Percentiles rank a stretch among this genome's conserved stretches.
These are phyloP conservation scores for Triplophysa siluroides DNA, from an alignment of 2,113 vertebrate species.

Conservation along the genomic window DNA sequence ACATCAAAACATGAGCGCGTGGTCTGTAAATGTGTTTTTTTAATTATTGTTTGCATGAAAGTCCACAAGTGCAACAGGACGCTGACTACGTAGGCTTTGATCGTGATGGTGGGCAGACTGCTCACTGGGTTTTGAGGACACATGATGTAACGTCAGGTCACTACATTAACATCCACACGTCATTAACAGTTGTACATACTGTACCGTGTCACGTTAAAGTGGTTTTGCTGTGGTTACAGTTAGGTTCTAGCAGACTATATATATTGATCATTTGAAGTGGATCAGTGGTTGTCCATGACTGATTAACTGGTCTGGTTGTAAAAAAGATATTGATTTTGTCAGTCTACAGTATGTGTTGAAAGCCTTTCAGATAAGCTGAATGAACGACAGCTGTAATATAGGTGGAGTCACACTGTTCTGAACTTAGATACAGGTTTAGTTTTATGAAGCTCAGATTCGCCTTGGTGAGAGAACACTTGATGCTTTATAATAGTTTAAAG, in stretches of 20 bases:
- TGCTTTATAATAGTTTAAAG: too few species aligned
- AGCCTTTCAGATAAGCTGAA: not conserved
- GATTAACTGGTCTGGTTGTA: constrained; percentile 13
- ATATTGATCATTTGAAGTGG: not conserved
- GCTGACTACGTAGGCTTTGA: too few species aligned
- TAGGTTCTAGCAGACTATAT: not conserved
- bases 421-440: not conserved
- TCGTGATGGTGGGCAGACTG: too few species aligned
- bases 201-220: too few species aligned
- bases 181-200: too few species aligned
- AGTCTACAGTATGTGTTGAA: not conserved
- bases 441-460: not conserved
- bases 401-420: not conserved
- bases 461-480: too few species aligned
- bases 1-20: constrained; percentile 52
- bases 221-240: not conserved
- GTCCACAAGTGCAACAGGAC: not conserved
- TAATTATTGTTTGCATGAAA: not conserved
- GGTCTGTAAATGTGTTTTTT: not conserved
- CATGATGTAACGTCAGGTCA: too few species aligned
- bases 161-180: too few species aligned
- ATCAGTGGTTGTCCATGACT: not conserved
- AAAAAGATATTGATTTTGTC: constrained; percentile 5
- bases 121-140: too few species aligned
- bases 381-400: not conserved